A percentile compares a stretch with the other conserved stretches of the same genome.
Conservation (phyloP, 2,797 vertebrate species). For the Gymnothorax reevesii region DNA sequence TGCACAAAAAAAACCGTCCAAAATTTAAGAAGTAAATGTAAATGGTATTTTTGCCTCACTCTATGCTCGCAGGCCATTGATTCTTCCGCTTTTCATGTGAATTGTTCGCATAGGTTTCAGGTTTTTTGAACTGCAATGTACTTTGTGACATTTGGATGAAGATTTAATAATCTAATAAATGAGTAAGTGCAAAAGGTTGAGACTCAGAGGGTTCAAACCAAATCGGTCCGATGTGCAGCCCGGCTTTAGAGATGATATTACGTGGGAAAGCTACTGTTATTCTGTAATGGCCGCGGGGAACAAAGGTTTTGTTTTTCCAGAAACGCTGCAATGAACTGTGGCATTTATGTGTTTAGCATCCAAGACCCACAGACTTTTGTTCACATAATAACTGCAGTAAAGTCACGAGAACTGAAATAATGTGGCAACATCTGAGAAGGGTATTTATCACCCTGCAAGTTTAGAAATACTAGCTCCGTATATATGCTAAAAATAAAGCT, state of each 20-base stretch:
- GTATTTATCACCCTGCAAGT: not conserved
- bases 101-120: not conserved
- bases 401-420: not conserved
- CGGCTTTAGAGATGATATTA: not conserved
- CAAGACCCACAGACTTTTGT: not conserved
- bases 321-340: slow-evolving; percentile 2
- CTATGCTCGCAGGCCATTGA: slow-evolving; percentile 8
- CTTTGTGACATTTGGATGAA: slow-evolving; percentile 3
- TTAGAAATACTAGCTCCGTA: not conserved
- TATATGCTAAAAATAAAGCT: not conserved
- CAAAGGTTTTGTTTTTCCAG: not conserved
- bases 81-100: not conserved
- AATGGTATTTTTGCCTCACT: slow-evolving; percentile 21
- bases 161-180: slow-evolving; percentile 25
- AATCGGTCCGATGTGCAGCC: not conserved
- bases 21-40: slow-evolving; percentile 23
- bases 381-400: not conserved
- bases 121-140: not conserved
- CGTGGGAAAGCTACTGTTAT: not conserved
- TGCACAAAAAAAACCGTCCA: slow-evolving; percentile 10
- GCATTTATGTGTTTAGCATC: not conserved
- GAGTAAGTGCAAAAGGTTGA: not conserved
- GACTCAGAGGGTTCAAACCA: not conserved
- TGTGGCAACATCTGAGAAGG: not conserved
- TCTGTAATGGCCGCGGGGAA: not conserved